These are phyloP conservation scores for Pseudorasbora parva DNA, from an alignment of 2,113 vertebrate genomes.

Conservation along the genomic window DNA sequence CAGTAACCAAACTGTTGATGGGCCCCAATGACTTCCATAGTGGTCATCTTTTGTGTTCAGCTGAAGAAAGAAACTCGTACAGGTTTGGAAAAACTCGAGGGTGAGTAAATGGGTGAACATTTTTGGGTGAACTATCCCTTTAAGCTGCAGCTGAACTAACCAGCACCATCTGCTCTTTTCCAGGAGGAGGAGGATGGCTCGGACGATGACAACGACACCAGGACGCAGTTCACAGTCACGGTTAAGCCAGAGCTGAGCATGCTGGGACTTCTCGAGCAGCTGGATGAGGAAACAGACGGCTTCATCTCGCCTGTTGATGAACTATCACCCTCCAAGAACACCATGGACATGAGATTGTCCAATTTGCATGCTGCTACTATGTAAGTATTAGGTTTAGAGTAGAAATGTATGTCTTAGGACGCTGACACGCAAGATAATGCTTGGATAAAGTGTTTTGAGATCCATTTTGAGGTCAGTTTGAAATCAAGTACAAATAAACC, in stretches of 20 bases:
- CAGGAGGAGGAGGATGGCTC: slow-evolving; percentile 95
- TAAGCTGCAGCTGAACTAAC: background rate
- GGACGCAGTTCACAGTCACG: slow-evolving; percentile 77
- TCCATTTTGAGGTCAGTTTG: background rate
- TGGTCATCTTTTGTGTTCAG: too few relatives aligned
- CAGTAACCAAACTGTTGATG: too few relatives aligned
- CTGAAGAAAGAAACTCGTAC: too few relatives aligned
- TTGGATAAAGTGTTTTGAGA: background rate
- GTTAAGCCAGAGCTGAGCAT: slow-evolving; percentile 80
- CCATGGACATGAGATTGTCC: slow-evolving; percentile 88
- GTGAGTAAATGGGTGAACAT: too few relatives aligned
- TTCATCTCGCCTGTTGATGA: slow-evolving; percentile 95
- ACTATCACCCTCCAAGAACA: slow-evolving; percentile 81
- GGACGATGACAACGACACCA: slow-evolving; percentile 83
- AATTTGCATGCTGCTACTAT: slow-evolving; percentile 93
- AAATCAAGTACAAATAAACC: too few relatives aligned
- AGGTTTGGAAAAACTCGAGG: too few relatives aligned
- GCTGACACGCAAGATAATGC: background rate
- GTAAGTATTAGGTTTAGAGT: slow-evolving; percentile 74
- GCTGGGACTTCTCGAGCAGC: slow-evolving; percentile 86
- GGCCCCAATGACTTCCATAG: too few relatives aligned
- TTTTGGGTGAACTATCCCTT: too few relatives aligned
- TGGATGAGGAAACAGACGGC: slow-evolving; percentile 88
- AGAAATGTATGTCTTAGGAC: background rate
- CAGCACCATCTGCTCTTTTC: background rate